Evolutionary conservation across 2,113 vertebrate genomes (phyloP).

Genomic region (Nipponia nippon): DNA sequence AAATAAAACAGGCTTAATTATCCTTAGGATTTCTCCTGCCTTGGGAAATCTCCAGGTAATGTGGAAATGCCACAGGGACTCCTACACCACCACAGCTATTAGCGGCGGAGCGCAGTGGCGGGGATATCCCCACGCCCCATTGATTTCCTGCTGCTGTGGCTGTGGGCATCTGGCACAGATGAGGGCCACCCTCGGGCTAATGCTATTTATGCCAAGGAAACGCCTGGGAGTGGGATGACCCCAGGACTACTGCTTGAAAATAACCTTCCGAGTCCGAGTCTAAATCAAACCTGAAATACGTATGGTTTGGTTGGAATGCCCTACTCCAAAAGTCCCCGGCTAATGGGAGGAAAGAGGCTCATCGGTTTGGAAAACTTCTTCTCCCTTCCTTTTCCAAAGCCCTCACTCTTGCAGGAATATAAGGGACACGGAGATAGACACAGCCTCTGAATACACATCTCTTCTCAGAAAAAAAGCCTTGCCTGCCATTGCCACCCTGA

Average conservation of each 20-base stretch:
- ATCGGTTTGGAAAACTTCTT: accelerated
- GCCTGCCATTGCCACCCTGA: background rate
- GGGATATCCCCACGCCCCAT: slow-evolving; percentile 59
- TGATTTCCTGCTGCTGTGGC: slow-evolving; percentile 56
- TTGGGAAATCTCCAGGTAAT: slow-evolving; percentile 69
- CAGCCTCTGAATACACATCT: background rate
- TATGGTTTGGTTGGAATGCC: background rate
- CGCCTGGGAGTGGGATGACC: background rate
- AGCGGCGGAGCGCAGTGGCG: background rate
- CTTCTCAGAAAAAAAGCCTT: background rate
- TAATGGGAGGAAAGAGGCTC: background rate
- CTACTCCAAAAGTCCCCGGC: accelerated
- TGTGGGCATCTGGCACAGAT: slow-evolving; percentile 51
- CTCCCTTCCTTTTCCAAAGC: background rate
- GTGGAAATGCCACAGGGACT: slow-evolving; percentile 61
- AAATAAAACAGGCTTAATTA: slow-evolving; percentile 68
- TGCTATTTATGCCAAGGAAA: slow-evolving; percentile 33
- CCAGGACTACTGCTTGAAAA: background rate
- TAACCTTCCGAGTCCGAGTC: background rate
- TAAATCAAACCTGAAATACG: background rate
- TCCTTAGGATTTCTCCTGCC: slow-evolving; percentile 66
- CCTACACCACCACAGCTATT: slow-evolving; percentile 49
- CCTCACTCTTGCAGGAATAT: background rate
- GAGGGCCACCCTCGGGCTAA: slow-evolving; percentile 19
- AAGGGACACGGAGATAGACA: background rate